phyloP scores from a whole-genome alignment of 2,797 vertebrate genomes.

The Muscicapa comitata region DNA sequence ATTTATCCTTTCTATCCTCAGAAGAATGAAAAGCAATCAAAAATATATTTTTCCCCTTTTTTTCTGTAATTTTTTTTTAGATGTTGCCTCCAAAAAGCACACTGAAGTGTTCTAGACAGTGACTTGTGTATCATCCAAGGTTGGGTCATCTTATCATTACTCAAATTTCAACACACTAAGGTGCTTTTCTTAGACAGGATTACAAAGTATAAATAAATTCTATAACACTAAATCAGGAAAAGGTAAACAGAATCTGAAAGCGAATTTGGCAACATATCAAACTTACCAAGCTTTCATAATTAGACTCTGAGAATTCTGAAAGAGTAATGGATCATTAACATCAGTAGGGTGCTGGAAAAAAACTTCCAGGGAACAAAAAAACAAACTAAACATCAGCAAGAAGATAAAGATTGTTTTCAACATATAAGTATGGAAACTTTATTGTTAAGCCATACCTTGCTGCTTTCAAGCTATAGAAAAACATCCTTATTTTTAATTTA shows the following conservation, averaged over 20 bases:
- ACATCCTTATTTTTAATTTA: accelerated
- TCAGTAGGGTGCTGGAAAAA: neutral
- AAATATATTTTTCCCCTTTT: neutral
- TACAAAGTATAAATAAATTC: neutral
- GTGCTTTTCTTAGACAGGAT: neutral
- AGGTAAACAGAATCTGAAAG: neutral
- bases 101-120: neutral
- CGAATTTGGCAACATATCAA: neutral
- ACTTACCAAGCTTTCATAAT: neutral
- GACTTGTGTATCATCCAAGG: neutral
- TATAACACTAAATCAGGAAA: neutral
- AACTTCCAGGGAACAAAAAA: neutral
- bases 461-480: neutral
- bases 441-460: neutral
- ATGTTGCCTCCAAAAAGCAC: neutral
- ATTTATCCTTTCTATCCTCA: neutral
- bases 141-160: neutral
- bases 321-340: neutral
- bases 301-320: neutral
- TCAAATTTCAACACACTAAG: neutral
- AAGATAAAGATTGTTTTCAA: neutral
- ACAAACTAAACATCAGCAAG: neutral
- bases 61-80: neutral
- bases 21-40: neutral
- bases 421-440: neutral